phyloP scores from a whole-genome alignment of 2,888 invertebrate genomes.

The Melieria picta region DNA sequence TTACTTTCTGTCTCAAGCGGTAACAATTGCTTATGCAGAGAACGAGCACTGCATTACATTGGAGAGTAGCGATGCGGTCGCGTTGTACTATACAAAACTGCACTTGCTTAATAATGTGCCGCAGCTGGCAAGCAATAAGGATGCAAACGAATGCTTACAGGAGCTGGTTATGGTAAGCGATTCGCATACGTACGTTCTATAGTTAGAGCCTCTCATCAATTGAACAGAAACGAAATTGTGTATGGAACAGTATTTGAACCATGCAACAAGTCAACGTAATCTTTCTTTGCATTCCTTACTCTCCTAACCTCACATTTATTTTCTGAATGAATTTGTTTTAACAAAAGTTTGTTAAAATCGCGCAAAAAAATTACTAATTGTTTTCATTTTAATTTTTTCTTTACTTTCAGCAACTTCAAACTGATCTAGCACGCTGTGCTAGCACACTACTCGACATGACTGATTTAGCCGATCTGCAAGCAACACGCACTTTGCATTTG shows the following conservation, averaged over 20 bases:
- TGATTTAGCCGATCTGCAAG: slow-evolving; percentile 10
- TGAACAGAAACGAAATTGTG: too few relatives aligned
- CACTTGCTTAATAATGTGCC: slow-evolving; percentile 43
- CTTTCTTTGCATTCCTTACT: too few relatives aligned
- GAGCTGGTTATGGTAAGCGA: slow-evolving; percentile 44
- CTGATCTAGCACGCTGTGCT: slow-evolving; percentile 51
- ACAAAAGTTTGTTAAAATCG: neutral
- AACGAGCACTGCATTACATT: slow-evolving; percentile 7
- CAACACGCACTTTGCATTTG: slow-evolving; percentile 45
- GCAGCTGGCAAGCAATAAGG: slow-evolving; percentile 8
- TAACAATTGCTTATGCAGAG: slow-evolving; percentile 1
- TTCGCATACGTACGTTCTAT: too few relatives aligned
- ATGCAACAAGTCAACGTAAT: neutral
- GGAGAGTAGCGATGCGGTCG: slow-evolving; percentile 41
- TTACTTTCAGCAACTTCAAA: slow-evolving; percentile 52
- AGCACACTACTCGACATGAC: slow-evolving; percentile 39
- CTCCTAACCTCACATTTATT: neutral
- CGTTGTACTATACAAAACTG: slow-evolving; percentile 51
- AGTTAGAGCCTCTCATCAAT: too few relatives aligned
- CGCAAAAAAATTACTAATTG: neutral
- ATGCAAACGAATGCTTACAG: neutral
- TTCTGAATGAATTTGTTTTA: slow-evolving; percentile 13
- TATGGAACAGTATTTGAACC: neutral
- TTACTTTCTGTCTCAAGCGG: slow-evolving; percentile 39
- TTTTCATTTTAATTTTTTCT: neutral